Evolutionary conservation across 2,797 vertebrate genomes (phyloP).

Genomic region (Anisognathus igniventris): DNA sequence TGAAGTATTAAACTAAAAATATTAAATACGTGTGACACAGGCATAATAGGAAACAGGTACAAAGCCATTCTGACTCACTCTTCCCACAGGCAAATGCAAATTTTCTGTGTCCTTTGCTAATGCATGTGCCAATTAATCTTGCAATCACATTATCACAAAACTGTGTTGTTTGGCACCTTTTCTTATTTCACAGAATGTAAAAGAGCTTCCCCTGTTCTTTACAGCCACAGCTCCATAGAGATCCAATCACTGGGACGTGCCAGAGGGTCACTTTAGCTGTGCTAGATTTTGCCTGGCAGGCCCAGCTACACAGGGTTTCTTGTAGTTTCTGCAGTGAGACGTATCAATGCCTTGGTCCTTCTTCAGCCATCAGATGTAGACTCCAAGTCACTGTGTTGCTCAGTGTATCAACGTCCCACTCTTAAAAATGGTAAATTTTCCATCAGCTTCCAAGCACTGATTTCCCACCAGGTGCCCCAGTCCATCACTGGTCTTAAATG

Average conservation of each 20-base stretch:
- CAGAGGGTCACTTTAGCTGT: neutral
- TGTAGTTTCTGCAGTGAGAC: neutral
- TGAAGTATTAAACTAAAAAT: slow-evolving; percentile 15
- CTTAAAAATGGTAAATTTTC: neutral
- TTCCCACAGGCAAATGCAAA: slow-evolving; percentile 6
- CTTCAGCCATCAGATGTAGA: neutral
- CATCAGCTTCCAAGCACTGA: neutral
- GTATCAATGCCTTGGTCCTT: neutral
- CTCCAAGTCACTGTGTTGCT: neutral
- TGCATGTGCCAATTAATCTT: neutral
- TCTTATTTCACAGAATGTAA: neutral
- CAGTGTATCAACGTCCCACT: neutral
- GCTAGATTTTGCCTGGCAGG: neutral
- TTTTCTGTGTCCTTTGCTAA: neutral
- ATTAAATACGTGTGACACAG: neutral
- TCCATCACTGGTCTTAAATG: neutral
- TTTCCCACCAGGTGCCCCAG: neutral
- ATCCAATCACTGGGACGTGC: neutral
- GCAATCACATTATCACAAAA: neutral
- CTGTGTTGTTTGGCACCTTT: neutral
- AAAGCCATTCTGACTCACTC: slow-evolving; percentile 15
- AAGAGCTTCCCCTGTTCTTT: neutral
- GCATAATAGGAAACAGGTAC: neutral
- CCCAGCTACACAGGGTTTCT: neutral
- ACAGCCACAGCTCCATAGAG: neutral